Percentiles rank a stretch among this genome's conserved stretches.
phyloP scores from a whole-genome alignment of 2,113 vertebrate species.

The Lutjanus erythropterus region DNA sequence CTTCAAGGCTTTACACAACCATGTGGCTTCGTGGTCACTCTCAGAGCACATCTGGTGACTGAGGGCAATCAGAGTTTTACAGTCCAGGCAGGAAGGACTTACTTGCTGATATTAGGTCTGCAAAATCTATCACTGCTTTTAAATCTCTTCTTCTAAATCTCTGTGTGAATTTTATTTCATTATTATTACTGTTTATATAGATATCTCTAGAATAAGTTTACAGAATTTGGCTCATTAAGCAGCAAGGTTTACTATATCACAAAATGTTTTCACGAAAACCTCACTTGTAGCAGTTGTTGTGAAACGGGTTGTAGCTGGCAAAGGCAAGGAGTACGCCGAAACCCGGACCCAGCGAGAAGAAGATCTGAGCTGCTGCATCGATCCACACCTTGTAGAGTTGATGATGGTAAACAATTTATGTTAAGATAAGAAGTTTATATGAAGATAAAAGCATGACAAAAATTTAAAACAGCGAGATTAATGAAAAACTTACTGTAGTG shows the following conservation, averaged over 20 bases:
- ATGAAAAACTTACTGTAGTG: slow-evolving; percentile 86
- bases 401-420: background rate
- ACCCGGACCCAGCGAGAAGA: slow-evolving; percentile 97
- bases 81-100: too few relatives aligned
- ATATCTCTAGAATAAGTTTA: too few relatives aligned
- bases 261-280: background rate
- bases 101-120: too few relatives aligned
- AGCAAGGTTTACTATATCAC: background rate
- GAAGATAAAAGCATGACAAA: background rate
- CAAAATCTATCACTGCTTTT: too few relatives aligned
- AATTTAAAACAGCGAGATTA: background rate
- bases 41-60: too few relatives aligned
- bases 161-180: too few relatives aligned
- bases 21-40: too few relatives aligned
- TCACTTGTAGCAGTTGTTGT: slow-evolving; percentile 99
- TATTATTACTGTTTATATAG: too few relatives aligned
- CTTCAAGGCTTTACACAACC: too few relatives aligned
- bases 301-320: slow-evolving; percentile 98
- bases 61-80: too few relatives aligned
- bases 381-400: slow-evolving; percentile 91
- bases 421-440: background rate
- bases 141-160: too few relatives aligned
- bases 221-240: background rate
- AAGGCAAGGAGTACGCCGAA: slow-evolving; percentile 97
- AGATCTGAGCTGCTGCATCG: slow-evolving; percentile 98